Evolutionary conservation across 1,140 invertebrate species (phyloP), one percentile per base, ranked within the genome.

Genomic region (Drosophila saltans): DNA sequence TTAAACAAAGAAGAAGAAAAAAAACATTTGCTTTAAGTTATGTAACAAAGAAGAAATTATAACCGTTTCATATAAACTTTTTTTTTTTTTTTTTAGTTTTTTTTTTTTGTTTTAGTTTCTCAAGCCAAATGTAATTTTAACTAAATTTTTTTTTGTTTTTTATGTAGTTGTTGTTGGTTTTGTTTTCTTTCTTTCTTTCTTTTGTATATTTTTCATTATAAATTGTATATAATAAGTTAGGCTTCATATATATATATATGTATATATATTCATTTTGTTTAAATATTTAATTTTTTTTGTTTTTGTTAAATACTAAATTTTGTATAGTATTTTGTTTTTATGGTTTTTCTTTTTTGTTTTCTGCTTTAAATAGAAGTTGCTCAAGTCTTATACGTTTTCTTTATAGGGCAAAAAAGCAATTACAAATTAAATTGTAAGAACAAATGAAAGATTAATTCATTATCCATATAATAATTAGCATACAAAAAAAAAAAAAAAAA

Each of bases 351-450:
- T 8, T 59, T 62, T 57, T 36, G 5, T 33, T 55, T 60, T 39
- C 39, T 66, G 61, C 43, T 65, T 81, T 86, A 88, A 78, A 83
- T 89, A 88, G 83, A 75, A 43, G 62, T 89, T 84, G 81, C 66
- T 89, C 78, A 81, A 89, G 84, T 89, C 84, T 89, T 89, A 88
- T 89, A 89, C 80, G 86, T 89, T 89, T 89, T 89, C 84, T 81
- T 89, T 75, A 76, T 88, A 88, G 84, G 84, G 84, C 84, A 88
- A 86, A 80, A 75, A 83, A 81, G 80, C 70, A 63, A 80, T 80
- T 80, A 78, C 67, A 78, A 80, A 78, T 70, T 75, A 77, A 68
- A 78, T 78, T 74, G 63, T 72, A 70, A 66, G 76, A 80, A 72
- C 67, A 81, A 86, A 81, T 65, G 63, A 67, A 75, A 66, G 73